These are phyloP conservation scores for Halcyon malimbica DNA, from an alignment of 2,113 vertebrate genomes.

Conservation along the genomic window DNA sequence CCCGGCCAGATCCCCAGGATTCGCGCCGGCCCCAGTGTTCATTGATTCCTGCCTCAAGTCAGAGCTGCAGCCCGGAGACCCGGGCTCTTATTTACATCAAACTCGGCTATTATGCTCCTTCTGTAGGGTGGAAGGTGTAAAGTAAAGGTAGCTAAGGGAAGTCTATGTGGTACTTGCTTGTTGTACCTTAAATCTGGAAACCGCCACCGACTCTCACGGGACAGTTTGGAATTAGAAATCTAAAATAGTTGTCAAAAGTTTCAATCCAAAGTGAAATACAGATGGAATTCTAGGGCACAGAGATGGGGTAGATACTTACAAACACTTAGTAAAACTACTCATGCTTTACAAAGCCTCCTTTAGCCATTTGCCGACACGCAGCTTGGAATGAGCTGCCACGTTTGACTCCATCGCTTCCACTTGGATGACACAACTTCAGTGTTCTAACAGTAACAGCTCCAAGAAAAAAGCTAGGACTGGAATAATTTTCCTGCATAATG, in stretches of 20 bases:
- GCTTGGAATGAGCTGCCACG: background rate
- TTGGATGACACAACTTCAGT: background rate
- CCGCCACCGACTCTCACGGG: accelerated
- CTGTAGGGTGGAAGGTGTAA: accelerated
- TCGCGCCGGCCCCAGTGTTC: background rate
- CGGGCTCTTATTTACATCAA: background rate
- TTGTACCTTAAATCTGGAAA: accelerated
- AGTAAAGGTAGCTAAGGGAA: accelerated
- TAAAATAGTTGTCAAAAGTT: accelerated
- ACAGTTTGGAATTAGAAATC: accelerated
- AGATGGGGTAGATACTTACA: background rate
- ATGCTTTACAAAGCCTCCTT: background rate
- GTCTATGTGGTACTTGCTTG: accelerated
- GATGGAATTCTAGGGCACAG: accelerated
- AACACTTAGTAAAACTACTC: background rate
- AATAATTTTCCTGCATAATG: background rate
- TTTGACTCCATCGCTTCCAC: background rate
- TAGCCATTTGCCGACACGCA: accelerated
- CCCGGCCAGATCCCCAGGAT: background rate
- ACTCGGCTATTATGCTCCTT: background rate
- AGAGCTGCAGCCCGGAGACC: background rate
- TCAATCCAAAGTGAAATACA: background rate
- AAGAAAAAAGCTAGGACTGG: background rate
- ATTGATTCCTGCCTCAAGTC: background rate
- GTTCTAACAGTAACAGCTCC: accelerated